Evolutionary conservation across 2,797 vertebrate genomes (phyloP).

Genomic region (Poecile montanus): DNA sequence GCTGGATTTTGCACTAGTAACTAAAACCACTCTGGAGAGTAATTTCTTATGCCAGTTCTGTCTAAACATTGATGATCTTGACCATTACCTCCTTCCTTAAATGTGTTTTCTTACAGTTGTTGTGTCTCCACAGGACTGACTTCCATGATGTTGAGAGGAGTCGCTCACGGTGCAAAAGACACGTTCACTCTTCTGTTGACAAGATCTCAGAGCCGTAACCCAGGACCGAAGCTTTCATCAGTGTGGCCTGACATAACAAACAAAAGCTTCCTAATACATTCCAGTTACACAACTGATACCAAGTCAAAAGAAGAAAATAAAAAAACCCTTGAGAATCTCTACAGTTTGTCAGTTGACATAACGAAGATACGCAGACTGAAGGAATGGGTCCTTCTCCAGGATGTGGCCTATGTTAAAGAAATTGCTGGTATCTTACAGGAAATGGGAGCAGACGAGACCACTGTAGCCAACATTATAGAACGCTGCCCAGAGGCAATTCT

Average conservation of each 20-base stretch:
- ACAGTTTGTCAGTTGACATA: constrained; percentile 85
- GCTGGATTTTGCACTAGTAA: not conserved
- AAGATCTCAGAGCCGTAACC: constrained; percentile 11
- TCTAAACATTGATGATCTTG: not conserved
- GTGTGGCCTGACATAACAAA: not conserved
- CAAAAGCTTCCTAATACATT: not conserved
- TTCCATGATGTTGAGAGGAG: not conserved
- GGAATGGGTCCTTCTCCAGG: constrained; percentile 87
- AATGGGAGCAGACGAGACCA: constrained; percentile 80
- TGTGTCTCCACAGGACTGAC: not conserved
- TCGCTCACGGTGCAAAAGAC: not conserved
- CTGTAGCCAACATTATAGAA: constrained; percentile 85
- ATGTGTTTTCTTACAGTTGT: constrained; percentile 14
- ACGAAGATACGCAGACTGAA: constrained; percentile 87
- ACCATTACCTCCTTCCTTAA: not conserved
- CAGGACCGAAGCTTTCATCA: not conserved
- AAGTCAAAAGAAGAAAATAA: constrained; percentile 81
- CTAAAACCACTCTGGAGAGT: not conserved
- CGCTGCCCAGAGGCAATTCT: constrained; percentile 88
- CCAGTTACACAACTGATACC: constrained; percentile 10
- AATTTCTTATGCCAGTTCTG: not conserved
- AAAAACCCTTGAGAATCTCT: constrained; percentile 81
- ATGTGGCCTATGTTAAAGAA: constrained; percentile 84
- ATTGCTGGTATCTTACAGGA: constrained; percentile 80
- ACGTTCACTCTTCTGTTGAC: constrained; percentile 3